Evolutionary conservation across 2,113 vertebrate species (phyloP).

Genomic region (Sinocyclocheilus maitianheensis): DNA sequence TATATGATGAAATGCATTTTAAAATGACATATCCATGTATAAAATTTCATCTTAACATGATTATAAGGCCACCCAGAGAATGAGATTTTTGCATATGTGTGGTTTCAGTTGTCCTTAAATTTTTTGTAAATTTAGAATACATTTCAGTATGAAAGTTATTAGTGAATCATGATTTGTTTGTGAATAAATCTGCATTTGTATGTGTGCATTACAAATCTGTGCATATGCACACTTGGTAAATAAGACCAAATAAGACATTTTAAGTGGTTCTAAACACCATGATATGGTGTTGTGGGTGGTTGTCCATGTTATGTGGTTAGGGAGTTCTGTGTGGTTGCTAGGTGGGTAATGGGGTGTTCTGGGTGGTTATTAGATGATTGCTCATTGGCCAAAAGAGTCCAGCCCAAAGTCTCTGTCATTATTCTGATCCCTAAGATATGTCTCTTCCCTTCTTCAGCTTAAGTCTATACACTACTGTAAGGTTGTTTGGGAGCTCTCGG

Average conservation of each 20-base stretch:
- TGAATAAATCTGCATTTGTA: not conserved
- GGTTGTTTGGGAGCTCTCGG: too few species aligned
- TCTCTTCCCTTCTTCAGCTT: not conserved
- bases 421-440: not conserved
- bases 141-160: not conserved
- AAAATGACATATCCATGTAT: not conserved
- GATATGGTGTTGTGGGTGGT: not conserved
- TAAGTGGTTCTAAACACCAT: not conserved
- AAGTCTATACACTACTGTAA: not conserved
- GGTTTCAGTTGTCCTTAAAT: not conserved
- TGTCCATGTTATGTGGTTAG: not conserved
- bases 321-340: not conserved
- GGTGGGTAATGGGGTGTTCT: not conserved
- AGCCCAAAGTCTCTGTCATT: not conserved
- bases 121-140: not conserved
- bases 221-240: not conserved
- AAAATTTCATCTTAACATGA: not conserved
- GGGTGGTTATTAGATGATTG: not conserved
- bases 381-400: not conserved
- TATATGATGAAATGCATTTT: not conserved
- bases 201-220: not conserved
- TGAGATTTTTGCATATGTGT: not conserved
- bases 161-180: not conserved
- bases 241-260: not conserved
- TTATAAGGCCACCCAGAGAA: not conserved